A percentile compares a stretch with the other conserved stretches of the same genome.
Conservation (phyloP, 2,113 vertebrate species). For the Apteryx mantelli region DNA sequence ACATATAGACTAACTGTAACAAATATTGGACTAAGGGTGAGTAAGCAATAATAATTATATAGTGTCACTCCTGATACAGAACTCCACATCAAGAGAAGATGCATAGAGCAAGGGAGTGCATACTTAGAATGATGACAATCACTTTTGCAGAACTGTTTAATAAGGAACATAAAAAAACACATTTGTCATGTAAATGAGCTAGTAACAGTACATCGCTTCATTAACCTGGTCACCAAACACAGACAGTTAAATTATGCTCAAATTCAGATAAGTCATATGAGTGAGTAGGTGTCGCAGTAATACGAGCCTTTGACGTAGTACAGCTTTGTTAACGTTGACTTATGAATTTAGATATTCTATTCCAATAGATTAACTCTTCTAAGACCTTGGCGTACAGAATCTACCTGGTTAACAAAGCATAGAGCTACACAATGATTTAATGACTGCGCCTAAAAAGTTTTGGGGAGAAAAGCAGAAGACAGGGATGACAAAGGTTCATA, state of each 20-base stretch:
- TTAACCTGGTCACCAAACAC: neutral
- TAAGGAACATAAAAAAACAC: neutral
- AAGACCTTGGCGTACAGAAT: neutral
- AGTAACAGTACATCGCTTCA: neutral
- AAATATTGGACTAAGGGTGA: neutral
- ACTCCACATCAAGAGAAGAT: neutral
- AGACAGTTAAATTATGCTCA: no score
- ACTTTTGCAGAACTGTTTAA: neutral
- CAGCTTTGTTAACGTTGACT: neutral
- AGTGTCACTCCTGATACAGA: neutral
- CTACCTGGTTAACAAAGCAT: neutral
- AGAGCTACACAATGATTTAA: neutral
- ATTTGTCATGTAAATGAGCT: neutral
- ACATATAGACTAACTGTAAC: neutral
- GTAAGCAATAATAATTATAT: neutral
- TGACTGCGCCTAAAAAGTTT: neutral
- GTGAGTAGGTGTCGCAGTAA: neutral
- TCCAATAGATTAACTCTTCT: neutral
- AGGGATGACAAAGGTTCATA: neutral
- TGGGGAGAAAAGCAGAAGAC: neutral
- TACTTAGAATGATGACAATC: neutral
- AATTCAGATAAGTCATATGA: neutral
- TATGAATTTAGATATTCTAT: neutral
- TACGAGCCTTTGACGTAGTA: neutral
- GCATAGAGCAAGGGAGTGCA: neutral